These are phyloP conservation scores for Branchipolynoe longqiensis DNA, from an alignment of 2,888 invertebrate species.

Conservation along the genomic window DNA sequence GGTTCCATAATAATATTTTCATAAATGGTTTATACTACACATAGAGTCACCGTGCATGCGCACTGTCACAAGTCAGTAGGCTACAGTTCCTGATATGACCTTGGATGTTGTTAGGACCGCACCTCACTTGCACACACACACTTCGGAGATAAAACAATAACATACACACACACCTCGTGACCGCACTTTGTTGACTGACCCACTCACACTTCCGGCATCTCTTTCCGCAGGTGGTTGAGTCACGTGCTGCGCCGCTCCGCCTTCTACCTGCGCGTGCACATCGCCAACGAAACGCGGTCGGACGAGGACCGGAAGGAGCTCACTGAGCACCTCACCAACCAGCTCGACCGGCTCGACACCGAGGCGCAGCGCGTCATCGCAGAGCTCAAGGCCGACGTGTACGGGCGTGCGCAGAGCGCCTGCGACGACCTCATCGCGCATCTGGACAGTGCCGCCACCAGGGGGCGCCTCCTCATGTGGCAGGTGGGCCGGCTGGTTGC, in stretches of 20 bases:
- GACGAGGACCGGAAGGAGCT: constrained; percentile 62
- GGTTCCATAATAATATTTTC: no score
- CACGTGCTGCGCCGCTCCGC: constrained; percentile 59
- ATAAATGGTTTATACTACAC: no score
- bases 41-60: no score
- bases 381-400: constrained; percentile 44
- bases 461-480: constrained; percentile 60
- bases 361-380: constrained; percentile 57
- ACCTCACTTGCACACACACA: no score
- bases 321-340: constrained; percentile 60
- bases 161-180: no score
- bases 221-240: constrained; percentile 62
- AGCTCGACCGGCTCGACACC: constrained; percentile 60
- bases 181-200: no score
- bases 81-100: no score
- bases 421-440: constrained; percentile 62
- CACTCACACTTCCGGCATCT: no score
- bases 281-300: constrained; percentile 62
- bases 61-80: no score
- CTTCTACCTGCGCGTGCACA: constrained; percentile 63
- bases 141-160: no score
- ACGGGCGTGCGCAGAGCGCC: constrained; percentile 40
- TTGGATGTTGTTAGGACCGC: no score
- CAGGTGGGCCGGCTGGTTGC: no score
- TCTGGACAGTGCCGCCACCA: constrained; percentile 59